These are phyloP conservation scores for Pholis gunnellus DNA, from an alignment of 2,113 vertebrate genomes.

Conservation along the genomic window DNA sequence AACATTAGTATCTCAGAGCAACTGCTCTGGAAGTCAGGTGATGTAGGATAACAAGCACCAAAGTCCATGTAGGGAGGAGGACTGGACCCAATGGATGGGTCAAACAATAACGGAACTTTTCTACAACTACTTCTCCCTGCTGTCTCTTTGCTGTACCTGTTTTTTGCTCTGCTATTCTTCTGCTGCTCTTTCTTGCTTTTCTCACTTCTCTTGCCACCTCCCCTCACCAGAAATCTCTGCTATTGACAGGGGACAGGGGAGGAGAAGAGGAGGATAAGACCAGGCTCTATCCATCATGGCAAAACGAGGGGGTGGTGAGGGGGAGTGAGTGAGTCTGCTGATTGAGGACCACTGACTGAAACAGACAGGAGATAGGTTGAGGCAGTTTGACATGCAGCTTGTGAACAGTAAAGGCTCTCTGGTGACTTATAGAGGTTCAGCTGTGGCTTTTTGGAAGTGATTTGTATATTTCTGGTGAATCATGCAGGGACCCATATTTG, in stretches of 20 bases:
- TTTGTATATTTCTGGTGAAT: conserved; percentile 20
- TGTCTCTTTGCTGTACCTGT: not conserved
- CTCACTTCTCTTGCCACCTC: conserved; percentile 7
- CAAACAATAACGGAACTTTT: not conserved
- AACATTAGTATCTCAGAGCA: not conserved
- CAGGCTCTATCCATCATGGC: conserved; percentile 49
- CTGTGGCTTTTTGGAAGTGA: not conserved
- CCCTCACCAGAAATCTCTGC: conserved; percentile 23
- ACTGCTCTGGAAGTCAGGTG: not conserved
- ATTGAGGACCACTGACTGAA: conserved; percentile 55
- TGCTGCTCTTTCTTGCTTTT: not conserved
- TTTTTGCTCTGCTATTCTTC: not conserved
- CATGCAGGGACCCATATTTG: not conserved
- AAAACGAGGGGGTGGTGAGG: conserved; percentile 35
- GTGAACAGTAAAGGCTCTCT: conserved; percentile 37
- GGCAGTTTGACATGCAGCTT: conserved; percentile 38
- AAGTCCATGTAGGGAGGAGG: not conserved
- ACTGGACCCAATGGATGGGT: not conserved
- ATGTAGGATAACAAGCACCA: not conserved
- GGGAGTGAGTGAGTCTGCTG: conserved; percentile 35
- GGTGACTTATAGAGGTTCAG: conserved; percentile 21
- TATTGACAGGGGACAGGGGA: conserved; percentile 39
- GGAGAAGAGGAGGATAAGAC: conserved; percentile 52
- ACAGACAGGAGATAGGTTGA: conserved; percentile 36
- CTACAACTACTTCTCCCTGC: not conserved